Evolutionary conservation across 2,113 vertebrate genomes (phyloP).

Genomic region (Loxodonta africana): DNA sequence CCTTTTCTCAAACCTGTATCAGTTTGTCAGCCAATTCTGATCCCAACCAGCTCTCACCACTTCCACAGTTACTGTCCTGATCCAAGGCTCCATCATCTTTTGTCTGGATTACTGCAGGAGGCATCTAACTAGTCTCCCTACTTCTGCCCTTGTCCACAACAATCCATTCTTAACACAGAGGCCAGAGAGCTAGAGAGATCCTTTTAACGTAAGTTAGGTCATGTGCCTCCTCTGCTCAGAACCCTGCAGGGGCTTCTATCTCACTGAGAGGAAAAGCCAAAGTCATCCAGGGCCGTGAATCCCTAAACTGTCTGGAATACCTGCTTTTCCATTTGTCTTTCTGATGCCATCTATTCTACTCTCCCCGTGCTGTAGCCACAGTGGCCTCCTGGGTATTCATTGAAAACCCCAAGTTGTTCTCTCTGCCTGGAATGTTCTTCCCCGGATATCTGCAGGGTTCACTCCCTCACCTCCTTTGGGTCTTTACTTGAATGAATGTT

Average conservation of each 20-base stretch:
- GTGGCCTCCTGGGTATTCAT: not conserved
- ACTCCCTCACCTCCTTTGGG: not conserved
- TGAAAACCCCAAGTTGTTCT: not conserved
- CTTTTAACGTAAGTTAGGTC: not conserved
- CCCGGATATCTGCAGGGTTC: not conserved
- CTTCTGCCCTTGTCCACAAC: not conserved
- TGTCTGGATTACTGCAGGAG: not conserved
- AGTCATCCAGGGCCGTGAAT: not conserved
- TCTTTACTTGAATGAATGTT: not conserved
- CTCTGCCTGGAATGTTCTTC: not conserved
- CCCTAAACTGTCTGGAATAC: not conserved
- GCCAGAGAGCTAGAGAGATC: not conserved
- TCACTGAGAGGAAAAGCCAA: not conserved
- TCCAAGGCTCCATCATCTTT: not conserved
- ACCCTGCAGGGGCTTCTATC: not conserved
- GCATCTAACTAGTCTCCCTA: not conserved
- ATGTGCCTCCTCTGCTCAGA: not conserved
- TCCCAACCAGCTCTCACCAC: not conserved
- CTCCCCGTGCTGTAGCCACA: not conserved
- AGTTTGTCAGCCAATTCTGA: not conserved
- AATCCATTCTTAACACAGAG: not conserved
- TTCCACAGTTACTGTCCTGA: not conserved
- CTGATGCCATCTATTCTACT: not conserved
- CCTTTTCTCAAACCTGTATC: not conserved
- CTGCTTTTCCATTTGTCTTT: not conserved